A percentile compares a stretch with the other conserved stretches of the same genome.
phyloP scores from a whole-genome alignment of 1,140 invertebrate species.

The Ips typographus region DNA sequence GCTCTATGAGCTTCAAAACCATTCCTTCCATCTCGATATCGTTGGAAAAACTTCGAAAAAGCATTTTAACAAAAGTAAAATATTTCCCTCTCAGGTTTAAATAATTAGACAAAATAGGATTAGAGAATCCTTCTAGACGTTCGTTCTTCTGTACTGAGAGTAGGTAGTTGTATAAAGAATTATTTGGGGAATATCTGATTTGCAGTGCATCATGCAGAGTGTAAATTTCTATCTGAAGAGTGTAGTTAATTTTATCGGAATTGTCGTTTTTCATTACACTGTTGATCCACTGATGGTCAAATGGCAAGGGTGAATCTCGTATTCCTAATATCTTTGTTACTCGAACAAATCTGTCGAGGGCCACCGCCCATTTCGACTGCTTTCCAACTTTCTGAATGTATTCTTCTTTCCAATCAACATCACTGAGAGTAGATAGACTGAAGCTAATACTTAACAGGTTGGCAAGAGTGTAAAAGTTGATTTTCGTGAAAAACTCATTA shows the following conservation, averaged over 20 bases:
- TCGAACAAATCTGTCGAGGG: conserved; percentile 18
- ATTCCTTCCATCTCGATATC: neutral
- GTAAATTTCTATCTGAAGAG: conserved; percentile 26
- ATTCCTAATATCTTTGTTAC: conserved; percentile 6
- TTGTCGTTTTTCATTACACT: neutral
- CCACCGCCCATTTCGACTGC: conserved; percentile 4
- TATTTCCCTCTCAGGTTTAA: conserved; percentile 5
- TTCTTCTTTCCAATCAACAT: conserved; percentile 4
- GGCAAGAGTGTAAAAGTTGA: conserved; percentile 18
- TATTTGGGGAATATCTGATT: conserved; percentile 7
- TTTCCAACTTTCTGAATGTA: conserved; percentile 4
- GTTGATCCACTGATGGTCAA: conserved; percentile 21
- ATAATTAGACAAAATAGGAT: conserved; percentile 13
- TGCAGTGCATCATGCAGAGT: conserved; percentile 19
- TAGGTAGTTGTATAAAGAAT: conserved; percentile 22
- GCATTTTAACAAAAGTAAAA: conserved; percentile 14
- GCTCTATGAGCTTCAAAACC: conserved; percentile 17
- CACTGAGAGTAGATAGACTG: conserved; percentile 10
- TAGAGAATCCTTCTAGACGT: conserved; percentile 8
- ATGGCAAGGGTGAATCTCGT: conserved; percentile 4
- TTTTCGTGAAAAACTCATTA: conserved; percentile 19
- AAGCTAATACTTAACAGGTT: conserved; percentile 21
- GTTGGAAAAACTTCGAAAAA: conserved; percentile 6
- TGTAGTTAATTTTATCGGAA: conserved; percentile 18
- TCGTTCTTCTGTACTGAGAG: conserved; percentile 15